phyloP scores from a whole-genome alignment of 2,888 invertebrate species.

The Trissolcus brochymenae region DNA sequence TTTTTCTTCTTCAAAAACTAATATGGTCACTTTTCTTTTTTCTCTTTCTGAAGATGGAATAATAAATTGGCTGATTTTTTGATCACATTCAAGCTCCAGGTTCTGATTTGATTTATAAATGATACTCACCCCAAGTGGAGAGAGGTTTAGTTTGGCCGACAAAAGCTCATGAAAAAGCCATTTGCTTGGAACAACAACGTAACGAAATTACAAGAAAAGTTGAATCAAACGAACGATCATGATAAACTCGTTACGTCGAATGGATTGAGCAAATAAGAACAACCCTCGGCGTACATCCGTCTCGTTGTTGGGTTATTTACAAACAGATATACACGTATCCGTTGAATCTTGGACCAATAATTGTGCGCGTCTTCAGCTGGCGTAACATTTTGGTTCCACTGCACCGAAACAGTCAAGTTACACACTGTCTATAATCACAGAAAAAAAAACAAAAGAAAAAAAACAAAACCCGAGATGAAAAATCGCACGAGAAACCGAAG shows the following conservation, averaged over 20 bases:
- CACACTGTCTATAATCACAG: constrained; percentile 36
- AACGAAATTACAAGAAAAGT: constrained; percentile 34
- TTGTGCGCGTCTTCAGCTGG: background rate
- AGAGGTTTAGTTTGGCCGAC: constrained; percentile 23
- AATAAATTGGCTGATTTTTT: too few species aligned
- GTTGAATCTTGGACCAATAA: background rate
- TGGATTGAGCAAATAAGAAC: background rate
- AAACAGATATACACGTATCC: background rate
- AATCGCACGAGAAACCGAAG: background rate
- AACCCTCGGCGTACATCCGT: background rate
- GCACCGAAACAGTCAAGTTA: constrained; percentile 34
- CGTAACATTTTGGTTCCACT: constrained; percentile 3
- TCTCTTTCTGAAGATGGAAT: too few species aligned
- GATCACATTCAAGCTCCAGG: background rate
- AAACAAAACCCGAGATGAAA: background rate
- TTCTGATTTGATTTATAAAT: constrained; percentile 32
- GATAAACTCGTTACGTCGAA: constrained; percentile 2
- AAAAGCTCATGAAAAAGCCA: constrained; percentile 29
- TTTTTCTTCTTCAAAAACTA: too few species aligned
- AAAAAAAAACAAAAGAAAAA: too few species aligned
- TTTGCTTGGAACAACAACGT: constrained; percentile 12
- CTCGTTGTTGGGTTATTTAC: background rate
- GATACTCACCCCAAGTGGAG: constrained; percentile 26
- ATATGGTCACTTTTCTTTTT: too few species aligned
- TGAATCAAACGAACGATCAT: constrained; percentile 4